Percentiles rank a stretch among this genome's conserved stretches.
phyloP scores from a whole-genome alignment of 2,797 vertebrate genomes.

The Phrynocephalus vlangalii region DNA sequence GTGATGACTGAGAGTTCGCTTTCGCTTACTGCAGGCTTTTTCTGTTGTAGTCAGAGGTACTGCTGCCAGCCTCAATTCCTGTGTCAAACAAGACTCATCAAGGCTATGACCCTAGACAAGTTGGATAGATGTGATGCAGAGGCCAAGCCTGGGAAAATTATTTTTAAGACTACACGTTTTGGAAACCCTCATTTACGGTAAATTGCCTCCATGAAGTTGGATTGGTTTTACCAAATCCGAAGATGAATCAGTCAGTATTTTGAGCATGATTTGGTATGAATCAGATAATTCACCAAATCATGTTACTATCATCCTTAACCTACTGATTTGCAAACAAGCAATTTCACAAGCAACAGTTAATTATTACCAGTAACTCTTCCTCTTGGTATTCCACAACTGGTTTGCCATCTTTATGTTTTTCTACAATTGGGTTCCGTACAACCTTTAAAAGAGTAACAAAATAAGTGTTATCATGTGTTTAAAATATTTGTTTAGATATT shows the following conservation, averaged over 20 bases:
- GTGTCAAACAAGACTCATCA: background rate
- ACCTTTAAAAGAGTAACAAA: constrained; percentile 81
- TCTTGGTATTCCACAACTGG: constrained; percentile 94
- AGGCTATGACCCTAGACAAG: background rate
- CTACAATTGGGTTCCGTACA: constrained; percentile 94
- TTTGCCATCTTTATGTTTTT: constrained; percentile 96
- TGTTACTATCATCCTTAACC: constrained; percentile 13
- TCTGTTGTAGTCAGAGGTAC: background rate
- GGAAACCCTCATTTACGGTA: too few relatives aligned
- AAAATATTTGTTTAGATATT: background rate
- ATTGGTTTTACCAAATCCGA: background rate
- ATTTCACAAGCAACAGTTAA: background rate
- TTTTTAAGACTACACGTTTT: too few relatives aligned
- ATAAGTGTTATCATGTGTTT: constrained; percentile 56
- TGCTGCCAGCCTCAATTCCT: background rate
- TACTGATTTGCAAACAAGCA: background rate
- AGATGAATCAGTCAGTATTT: background rate
- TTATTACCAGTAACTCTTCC: constrained; percentile 92
- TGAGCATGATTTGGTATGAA: background rate
- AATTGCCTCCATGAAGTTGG: background rate
- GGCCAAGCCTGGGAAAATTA: too few relatives aligned
- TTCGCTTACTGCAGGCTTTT: background rate
- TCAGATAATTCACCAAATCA: background rate
- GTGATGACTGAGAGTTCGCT: background rate
- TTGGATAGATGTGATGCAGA: too few relatives aligned